Percentiles rank a stretch among this genome's conserved stretches.
Conservation (phyloP, 2,113 vertebrate species). For the Anhinga anhinga region DNA sequence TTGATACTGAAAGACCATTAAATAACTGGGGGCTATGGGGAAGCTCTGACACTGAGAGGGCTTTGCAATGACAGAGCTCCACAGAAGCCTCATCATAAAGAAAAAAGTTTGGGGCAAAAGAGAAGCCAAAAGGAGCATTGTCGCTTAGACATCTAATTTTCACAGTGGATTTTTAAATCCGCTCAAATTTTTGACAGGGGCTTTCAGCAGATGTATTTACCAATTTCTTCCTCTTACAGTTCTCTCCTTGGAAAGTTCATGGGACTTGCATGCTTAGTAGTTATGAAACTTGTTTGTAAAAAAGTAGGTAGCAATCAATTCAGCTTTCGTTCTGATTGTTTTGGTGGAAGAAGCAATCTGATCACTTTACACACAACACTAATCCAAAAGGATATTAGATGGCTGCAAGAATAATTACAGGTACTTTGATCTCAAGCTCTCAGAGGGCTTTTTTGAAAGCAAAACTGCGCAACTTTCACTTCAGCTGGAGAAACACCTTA, state of each 20-base stretch:
- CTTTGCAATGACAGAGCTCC: background rate
- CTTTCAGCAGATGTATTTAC: background rate
- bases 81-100: background rate
- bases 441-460: background rate
- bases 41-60: background rate
- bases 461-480: background rate
- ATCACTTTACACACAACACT: background rate
- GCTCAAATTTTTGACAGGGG: background rate
- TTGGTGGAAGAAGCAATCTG: background rate
- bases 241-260: background rate
- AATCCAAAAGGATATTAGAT: background rate
- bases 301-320: background rate
- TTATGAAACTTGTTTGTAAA: background rate
- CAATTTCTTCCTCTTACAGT: background rate
- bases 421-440: conserved; percentile 19
- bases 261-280: background rate
- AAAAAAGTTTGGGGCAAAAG: background rate
- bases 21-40: background rate
- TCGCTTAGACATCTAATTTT: background rate
- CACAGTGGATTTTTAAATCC: background rate
- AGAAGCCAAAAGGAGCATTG: accelerated
- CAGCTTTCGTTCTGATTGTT: background rate
- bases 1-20: background rate
- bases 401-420: background rate
- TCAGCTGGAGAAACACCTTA: background rate